phyloP scores from a whole-genome alignment of 2,113 vertebrate genomes.

The Buteo buteo region DNA sequence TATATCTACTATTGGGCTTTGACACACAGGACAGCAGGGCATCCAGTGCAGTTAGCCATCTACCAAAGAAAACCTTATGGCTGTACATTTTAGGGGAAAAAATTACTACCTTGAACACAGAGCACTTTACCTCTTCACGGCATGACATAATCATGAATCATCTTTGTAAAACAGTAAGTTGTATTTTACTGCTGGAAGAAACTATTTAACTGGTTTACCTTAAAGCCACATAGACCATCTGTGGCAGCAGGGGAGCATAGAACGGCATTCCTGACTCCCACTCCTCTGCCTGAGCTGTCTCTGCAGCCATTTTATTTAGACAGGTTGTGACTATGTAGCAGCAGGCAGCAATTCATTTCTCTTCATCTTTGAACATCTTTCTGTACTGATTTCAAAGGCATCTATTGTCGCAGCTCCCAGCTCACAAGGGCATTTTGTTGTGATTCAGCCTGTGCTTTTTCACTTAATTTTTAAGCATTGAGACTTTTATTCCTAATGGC shows the following conservation, averaged over 20 bases:
- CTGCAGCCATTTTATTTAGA: slow-evolving; percentile 28
- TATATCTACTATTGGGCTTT: not conserved
- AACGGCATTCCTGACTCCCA: not conserved
- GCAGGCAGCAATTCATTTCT: slow-evolving; percentile 3
- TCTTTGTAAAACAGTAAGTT: not conserved
- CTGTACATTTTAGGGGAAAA: not conserved
- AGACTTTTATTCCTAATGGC: not conserved
- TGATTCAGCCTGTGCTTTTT: not conserved
- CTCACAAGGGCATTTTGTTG: not conserved
- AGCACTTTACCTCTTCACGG: not conserved
- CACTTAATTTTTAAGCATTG: not conserved
- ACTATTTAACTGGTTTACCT: not conserved
- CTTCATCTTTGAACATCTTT: not conserved
- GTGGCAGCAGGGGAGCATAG: not conserved
- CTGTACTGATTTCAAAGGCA: not conserved
- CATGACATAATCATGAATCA: fast-evolving
- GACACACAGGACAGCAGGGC: fast-evolving
- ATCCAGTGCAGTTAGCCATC: not conserved
- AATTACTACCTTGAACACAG: not conserved
- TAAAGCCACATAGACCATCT: not conserved
- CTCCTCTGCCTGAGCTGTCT: not conserved
- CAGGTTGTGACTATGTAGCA: not conserved
- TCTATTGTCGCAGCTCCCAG: not conserved
- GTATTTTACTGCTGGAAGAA: not conserved
- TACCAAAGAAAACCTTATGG: not conserved